Percentiles rank a stretch among this genome's conserved stretches.
Conservation (phyloP, 2,797 vertebrate genomes). For the Buphagus erythrorhynchus region DNA sequence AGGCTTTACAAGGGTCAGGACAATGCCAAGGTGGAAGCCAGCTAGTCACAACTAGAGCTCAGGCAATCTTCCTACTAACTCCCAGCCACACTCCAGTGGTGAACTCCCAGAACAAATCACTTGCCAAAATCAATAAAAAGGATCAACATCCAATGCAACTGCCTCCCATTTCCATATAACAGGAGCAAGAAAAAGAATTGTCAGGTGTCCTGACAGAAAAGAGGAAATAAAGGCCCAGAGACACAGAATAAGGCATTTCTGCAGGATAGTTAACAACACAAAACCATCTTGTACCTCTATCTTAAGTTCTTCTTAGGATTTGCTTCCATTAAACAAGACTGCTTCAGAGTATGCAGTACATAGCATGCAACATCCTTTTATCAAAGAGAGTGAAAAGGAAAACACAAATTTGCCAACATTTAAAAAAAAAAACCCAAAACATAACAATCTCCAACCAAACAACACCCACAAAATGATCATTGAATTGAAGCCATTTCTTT, state of each 20-base stretch:
- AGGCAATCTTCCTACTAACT: not conserved
- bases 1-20: not conserved
- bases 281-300: not conserved
- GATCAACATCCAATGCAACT: accelerated
- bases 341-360: accelerated
- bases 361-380: not conserved
- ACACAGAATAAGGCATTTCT: accelerated
- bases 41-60: not conserved
- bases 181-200: not conserved
- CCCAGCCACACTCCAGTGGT: accelerated
- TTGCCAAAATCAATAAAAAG: not conserved
- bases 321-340: not conserved
- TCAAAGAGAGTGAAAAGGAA: accelerated
- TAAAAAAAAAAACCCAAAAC: not conserved
- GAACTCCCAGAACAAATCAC: not conserved
- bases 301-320: not conserved
- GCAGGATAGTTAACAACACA: accelerated
- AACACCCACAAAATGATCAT: not conserved
- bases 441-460: not conserved
- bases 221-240: not conserved
- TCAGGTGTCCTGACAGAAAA: not conserved
- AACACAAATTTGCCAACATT: not conserved
- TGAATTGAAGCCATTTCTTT: not conserved
- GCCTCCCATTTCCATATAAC: not conserved
- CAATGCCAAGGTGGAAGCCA: accelerated